Conservation (phyloP, 1,140 invertebrate genomes). For the Tetragnatha versicolor region DNA sequence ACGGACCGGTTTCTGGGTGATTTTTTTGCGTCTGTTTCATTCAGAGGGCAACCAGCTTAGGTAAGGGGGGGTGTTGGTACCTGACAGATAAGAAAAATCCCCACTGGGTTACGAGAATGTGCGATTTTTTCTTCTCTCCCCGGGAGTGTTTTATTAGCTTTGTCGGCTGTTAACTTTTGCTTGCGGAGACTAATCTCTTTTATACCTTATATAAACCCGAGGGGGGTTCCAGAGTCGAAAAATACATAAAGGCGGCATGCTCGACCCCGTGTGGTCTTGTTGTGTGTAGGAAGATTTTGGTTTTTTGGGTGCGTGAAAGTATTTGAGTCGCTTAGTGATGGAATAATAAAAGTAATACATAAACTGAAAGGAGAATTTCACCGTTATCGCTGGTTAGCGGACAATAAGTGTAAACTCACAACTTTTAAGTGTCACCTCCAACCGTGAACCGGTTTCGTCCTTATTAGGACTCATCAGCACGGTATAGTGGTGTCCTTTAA, state of each 20-base stretch:
- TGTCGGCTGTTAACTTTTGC: slow-evolving; percentile 30
- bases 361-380: too few species aligned
- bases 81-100: slow-evolving; percentile 32
- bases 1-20: not conserved
- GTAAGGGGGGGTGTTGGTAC: not conserved
- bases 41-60: not conserved
- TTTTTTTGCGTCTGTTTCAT: not conserved
- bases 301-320: not conserved
- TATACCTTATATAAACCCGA: not conserved
- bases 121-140: not conserved
- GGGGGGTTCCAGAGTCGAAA: not conserved
- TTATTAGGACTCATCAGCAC: too few species aligned
- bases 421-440: too few species aligned
- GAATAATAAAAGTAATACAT: too few species aligned
- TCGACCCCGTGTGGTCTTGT: not conserved
- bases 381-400: too few species aligned
- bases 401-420: too few species aligned
- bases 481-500: too few species aligned
- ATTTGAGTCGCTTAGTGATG: too few species aligned
- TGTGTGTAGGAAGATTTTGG: not conserved
- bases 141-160: slow-evolving; percentile 36
- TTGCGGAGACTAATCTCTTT: slow-evolving; percentile 14
- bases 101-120: slow-evolving; percentile 28
- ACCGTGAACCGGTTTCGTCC: too few species aligned
- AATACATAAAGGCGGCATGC: not conserved